Conservation (phyloP, 2,888 invertebrate genomes). For the Drosophila acutilabella region DNA sequence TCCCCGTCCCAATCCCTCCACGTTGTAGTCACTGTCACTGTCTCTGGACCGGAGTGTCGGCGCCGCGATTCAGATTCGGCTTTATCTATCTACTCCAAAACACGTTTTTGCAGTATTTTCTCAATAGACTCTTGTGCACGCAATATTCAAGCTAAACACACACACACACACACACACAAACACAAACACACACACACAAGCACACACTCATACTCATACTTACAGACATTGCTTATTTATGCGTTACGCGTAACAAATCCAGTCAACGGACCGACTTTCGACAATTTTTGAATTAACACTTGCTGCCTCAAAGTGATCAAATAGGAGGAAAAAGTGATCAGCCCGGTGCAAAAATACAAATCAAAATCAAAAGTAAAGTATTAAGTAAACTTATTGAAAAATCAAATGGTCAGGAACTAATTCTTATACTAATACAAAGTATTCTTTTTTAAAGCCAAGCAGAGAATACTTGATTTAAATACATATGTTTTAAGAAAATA, state of each 20-base stretch:
- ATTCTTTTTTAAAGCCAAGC: too few species aligned
- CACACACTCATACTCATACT: too few species aligned
- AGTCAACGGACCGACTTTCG: constrained; percentile 9
- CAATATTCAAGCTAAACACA: constrained; percentile 34
- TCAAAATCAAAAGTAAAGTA: not conserved
- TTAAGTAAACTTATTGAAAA: too few species aligned
- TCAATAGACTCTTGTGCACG: constrained; percentile 56
- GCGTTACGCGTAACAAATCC: constrained; percentile 50
- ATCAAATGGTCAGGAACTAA: too few species aligned
- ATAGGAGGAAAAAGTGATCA: not conserved
- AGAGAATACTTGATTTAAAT: too few species aligned
- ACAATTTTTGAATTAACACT: constrained; percentile 28
- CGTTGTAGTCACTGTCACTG: constrained; percentile 16
- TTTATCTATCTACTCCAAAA: constrained; percentile 69
- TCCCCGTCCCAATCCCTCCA: not conserved
- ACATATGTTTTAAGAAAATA: too few species aligned
- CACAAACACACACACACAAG: constrained; percentile 9
- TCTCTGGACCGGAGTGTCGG: constrained; percentile 27
- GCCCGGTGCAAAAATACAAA: not conserved
- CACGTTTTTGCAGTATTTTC: constrained; percentile 66
- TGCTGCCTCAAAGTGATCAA: constrained; percentile 1
- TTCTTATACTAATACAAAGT: too few species aligned
- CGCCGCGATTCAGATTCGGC: constrained; percentile 60
- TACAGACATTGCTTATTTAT: constrained; percentile 24
- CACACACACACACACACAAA: constrained; percentile 15